A percentile compares a stretch with the other conserved stretches of the same genome.
phyloP scores from a whole-genome alignment of 1,140 invertebrate species.

The Campoletis sonorensis region DNA sequence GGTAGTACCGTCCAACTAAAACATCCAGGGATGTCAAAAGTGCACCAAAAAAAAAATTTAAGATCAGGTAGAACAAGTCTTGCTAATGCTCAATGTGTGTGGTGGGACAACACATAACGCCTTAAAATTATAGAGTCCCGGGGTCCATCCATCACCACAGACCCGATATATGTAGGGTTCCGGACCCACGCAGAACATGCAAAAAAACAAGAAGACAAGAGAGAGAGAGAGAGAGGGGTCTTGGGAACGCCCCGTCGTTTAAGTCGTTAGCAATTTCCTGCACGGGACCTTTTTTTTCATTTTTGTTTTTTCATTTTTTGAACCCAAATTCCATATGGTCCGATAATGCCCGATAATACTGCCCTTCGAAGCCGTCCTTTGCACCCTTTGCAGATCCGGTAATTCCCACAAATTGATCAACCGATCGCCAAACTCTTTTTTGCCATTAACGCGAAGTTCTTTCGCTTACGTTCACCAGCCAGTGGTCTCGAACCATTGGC shows the following conservation, averaged over 20 bases:
- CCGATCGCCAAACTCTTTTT: conserved; percentile 60
- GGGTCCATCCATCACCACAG: conserved; percentile 71
- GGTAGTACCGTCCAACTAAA: background rate
- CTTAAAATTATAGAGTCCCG: conserved; percentile 74
- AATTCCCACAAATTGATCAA: conserved; percentile 57
- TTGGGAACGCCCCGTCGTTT: conserved; percentile 73
- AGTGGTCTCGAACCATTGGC: background rate
- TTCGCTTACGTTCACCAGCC: background rate
- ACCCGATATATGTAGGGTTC: conserved; percentile 5
- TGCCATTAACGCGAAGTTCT: conserved; percentile 20
- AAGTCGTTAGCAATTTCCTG: conserved; percentile 78
- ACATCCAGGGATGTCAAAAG: conserved; percentile 9
- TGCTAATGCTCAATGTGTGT: conserved; percentile 56
- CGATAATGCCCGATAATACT: conserved; percentile 71
- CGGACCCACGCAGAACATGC: conserved; percentile 33
- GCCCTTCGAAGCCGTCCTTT: conserved; percentile 36
- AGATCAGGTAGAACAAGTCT: conserved; percentile 22
- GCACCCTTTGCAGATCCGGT: conserved; percentile 38
- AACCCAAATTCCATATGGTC: conserved; percentile 75
- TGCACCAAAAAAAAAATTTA: background rate
- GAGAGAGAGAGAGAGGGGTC: conserved; percentile 64
- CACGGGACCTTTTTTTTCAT: conserved; percentile 67
- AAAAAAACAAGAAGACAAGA: conserved; percentile 12
- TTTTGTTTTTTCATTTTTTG: conserved; percentile 49
- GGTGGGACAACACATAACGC: conserved; percentile 74